Evolutionary conservation across 2,888 invertebrate species (phyloP).

Genomic region (Megalurothrips usitatus): DNA sequence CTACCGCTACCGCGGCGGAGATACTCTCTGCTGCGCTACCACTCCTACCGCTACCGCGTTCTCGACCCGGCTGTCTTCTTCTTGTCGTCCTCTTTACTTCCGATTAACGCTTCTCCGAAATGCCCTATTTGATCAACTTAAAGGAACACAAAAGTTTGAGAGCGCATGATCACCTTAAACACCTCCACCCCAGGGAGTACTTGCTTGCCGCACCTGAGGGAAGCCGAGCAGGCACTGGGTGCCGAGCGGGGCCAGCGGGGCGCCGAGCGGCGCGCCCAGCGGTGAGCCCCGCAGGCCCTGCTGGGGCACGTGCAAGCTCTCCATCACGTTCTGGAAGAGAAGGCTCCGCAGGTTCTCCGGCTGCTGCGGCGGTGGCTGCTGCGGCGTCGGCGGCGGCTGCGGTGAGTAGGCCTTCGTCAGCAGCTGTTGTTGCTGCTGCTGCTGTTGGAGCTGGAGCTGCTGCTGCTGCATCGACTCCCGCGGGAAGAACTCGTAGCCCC

Average conservation of each 20-base stretch:
- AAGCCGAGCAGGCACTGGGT: not conserved
- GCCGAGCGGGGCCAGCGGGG: not conserved
- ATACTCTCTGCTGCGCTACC: too few relatives aligned
- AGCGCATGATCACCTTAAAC: constrained; percentile 22
- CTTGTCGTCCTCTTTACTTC: too few relatives aligned
- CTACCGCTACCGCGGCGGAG: too few relatives aligned
- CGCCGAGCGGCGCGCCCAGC: not conserved
- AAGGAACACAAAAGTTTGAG: constrained; percentile 28
- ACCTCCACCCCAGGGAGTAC: constrained; percentile 20
- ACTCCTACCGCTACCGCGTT: too few relatives aligned
- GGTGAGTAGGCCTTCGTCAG: not conserved
- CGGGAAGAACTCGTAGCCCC: constrained; percentile 72
- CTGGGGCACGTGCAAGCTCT: not conserved
- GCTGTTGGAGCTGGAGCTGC: constrained; percentile 3
- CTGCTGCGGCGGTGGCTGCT: not conserved
- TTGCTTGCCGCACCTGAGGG: constrained; percentile 25
- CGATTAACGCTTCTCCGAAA: too few relatives aligned
- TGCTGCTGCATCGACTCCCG: constrained; percentile 63
- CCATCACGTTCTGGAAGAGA: constrained; percentile 24
- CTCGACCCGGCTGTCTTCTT: too few relatives aligned
- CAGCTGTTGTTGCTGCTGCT: not conserved
- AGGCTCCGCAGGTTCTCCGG: constrained; percentile 43
- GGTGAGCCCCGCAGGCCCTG: not conserved
- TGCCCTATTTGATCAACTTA: too few relatives aligned
- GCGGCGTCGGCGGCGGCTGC: not conserved